Conservation (phyloP, 23 tunicate species). For the Trididemnum nubilum region DNA sequence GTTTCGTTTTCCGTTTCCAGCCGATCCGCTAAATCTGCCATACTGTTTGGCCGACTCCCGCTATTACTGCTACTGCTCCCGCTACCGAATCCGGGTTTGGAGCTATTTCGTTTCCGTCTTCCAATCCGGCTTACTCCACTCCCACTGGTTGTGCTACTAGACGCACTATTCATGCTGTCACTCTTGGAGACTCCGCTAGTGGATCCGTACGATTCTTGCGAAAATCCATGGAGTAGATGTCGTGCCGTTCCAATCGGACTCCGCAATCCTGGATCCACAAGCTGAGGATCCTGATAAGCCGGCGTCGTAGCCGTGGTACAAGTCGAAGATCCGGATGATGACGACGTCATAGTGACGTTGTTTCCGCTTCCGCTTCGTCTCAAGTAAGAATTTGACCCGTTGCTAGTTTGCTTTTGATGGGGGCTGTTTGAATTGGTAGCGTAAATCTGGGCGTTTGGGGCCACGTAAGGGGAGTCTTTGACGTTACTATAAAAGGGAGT, state of each 20-base stretch:
- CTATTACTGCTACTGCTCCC: constrained; percentile 70
- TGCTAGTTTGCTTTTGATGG: constrained; percentile 42
- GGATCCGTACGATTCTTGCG: constrained; percentile 27
- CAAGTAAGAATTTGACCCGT: constrained; percentile 19
- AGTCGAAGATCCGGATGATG: constrained; percentile 48
- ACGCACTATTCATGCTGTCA: constrained; percentile 49
- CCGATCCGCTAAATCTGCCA: constrained; percentile 56
- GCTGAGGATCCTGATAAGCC: constrained; percentile 28
- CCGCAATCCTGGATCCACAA: constrained; percentile 21
- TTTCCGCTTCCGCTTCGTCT: constrained; percentile 36
- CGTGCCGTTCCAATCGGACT: constrained; percentile 19
- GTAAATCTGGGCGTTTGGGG: constrained; percentile 3
- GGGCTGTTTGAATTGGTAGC: constrained; percentile 1
- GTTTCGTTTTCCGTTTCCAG: constrained; percentile 58
- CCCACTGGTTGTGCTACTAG: constrained; percentile 35
- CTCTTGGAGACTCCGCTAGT: constrained; percentile 37
- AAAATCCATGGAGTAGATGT: neutral
- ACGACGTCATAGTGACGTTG: constrained; percentile 22
- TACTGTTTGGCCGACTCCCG: constrained; percentile 82
- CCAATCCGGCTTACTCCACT: constrained; percentile 46
- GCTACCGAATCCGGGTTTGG: constrained; percentile 7
- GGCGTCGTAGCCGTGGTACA: constrained; percentile 27
- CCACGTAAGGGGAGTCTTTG: constrained; percentile 26
- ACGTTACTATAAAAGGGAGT: constrained; percentile 24
- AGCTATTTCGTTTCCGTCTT: constrained; percentile 70